These are phyloP conservation scores for Puffinus mauretanicus DNA, from an alignment of 2,113 vertebrate genomes.

Conservation along the genomic window DNA sequence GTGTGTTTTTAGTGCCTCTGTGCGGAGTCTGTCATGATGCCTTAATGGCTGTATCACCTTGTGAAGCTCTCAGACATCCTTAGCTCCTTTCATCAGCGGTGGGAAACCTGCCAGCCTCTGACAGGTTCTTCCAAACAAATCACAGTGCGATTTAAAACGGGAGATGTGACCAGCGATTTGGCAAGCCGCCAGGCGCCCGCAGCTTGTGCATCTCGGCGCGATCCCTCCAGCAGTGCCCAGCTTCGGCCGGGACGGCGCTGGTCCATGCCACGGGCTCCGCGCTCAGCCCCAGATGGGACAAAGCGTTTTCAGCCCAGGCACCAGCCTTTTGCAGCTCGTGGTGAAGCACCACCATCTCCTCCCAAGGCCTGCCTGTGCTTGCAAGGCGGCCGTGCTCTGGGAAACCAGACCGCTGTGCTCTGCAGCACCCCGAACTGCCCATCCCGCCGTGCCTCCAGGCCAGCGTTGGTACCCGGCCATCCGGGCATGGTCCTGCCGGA, in stretches of 20 bases:
- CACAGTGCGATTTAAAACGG: accelerated
- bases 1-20: neutral
- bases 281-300: neutral
- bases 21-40: neutral
- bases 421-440: neutral
- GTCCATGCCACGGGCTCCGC: accelerated
- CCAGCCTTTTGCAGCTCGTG: neutral
- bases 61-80: constrained; percentile 36
- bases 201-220: accelerated
- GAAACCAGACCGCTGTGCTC: accelerated
- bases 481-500: too few relatives aligned
- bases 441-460: accelerated
- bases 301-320: neutral
- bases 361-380: neutral
- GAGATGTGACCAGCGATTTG: neutral
- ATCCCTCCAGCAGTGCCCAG: neutral
- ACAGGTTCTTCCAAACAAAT: constrained; percentile 55
- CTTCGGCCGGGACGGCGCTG: accelerated
- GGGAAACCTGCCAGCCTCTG: constrained; percentile 58
- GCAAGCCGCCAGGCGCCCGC: neutral
- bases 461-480: accelerated
- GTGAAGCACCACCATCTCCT: accelerated
- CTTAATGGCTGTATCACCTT: constrained; percentile 56
- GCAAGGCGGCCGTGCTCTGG: accelerated
- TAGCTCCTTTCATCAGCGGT: constrained; percentile 20